A percentile compares a stretch with the other conserved stretches of the same genome.
phyloP scores from a whole-genome alignment of 2,888 invertebrate genomes.

The Cylindroiulus punctatus region DNA sequence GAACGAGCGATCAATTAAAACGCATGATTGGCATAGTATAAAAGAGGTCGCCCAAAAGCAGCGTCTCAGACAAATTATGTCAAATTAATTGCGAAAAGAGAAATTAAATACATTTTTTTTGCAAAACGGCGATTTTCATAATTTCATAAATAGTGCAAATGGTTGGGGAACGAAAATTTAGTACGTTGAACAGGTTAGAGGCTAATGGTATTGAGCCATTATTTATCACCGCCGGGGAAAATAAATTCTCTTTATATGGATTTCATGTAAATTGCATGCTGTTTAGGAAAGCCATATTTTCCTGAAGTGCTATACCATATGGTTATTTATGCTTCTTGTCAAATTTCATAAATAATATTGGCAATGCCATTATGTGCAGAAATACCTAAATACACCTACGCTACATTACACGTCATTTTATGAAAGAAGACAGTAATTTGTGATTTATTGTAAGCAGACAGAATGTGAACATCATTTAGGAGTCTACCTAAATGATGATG shows the following conservation, averaged over 20 bases:
- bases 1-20: background rate
- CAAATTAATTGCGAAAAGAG: background rate
- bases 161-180: background rate
- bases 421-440: background rate
- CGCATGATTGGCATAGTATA: background rate
- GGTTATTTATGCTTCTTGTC: background rate
- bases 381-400: background rate
- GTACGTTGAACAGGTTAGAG: background rate
- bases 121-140: background rate
- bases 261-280: background rate
- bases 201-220: conserved; percentile 22
- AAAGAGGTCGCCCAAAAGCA: background rate
- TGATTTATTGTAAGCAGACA: background rate
- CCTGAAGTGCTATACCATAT: background rate
- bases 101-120: background rate
- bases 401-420: background rate
- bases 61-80: background rate
- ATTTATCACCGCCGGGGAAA: background rate
- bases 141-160: background rate
- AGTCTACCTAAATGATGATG: conserved; percentile 6
- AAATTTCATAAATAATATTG: conserved; percentile 11
- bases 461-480: conserved; percentile 1
- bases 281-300: background rate
- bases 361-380: background rate
- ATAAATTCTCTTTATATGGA: background rate